Base-by-base conservation (phyloP, 1,140 invertebrate genomes). In the Aethina tumida region DNA sequence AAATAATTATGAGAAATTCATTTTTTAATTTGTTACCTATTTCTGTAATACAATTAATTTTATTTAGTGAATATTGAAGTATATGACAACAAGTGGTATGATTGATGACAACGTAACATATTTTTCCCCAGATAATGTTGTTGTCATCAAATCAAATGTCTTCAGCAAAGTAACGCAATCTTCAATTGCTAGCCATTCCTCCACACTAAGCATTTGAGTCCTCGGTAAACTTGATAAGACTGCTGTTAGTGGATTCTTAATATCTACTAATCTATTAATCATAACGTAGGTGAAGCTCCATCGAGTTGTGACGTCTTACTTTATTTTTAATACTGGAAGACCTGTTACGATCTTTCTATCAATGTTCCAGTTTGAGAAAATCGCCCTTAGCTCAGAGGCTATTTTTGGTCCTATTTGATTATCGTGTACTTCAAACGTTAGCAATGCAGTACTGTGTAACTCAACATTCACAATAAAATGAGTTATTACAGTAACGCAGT, bases 51-150 rank as follows among this genome's bases (percentile, higher is more conserved):
- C 18, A 1, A 20, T 28, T 36, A 6, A 30, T 27, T 8, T 10
- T 1, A 1, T n/a, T n/a, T n/a, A n/a, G n/a, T n/a, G n/a, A n/a
- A n/a, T n/a, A n/a, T n/a, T n/a, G n/a, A n/a, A n/a, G n/a, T 18
- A 46, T 48, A 39, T 49, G 30, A 27, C 56, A 42, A 33, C n/a
- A n/a, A 59, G 35, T 39, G 55, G 52, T 26, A 55, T 50, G 9
- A 59, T 28, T 16, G 36, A 25, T 4, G 48, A 52, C n/a, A 59
- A 38, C 6, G 53, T 59, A n/a, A n/a, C n/a, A n/a, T n/a, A n/a
- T n/a, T n/a, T n/a, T n/a, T n/a, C n/a, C n/a, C n/a, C n/a, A n/a
- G n/a, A n/a, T n/a, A n/a, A 41, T 29, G 18, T n/a, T n/a, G n/a
- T n/a, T n/a, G n/a, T n/a, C n/a, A n/a, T n/a, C n/a, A n/a, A n/a